A percentile compares a stretch with the other conserved stretches of the same genome.
These are phyloP conservation scores for Onychorhynchus coronatus DNA, from an alignment of 2,113 vertebrate species.

Conservation along the genomic window DNA sequence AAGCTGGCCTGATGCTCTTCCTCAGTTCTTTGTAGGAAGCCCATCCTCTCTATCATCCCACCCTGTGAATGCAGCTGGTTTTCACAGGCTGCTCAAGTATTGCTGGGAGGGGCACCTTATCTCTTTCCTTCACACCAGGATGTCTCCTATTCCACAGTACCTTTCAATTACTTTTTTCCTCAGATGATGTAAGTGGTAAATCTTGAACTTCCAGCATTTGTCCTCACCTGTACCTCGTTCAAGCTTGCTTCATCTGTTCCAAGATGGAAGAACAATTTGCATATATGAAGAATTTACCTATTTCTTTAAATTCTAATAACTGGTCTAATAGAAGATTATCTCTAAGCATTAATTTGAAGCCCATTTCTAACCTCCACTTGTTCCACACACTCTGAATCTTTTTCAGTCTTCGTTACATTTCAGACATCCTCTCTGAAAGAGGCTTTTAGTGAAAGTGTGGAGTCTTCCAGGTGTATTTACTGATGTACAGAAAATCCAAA, in stretches of 20 bases:
- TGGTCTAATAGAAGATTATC: not conserved
- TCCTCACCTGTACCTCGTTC: not conserved
- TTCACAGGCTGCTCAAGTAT: not conserved
- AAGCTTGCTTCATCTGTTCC: not conserved
- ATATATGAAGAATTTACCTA: not conserved
- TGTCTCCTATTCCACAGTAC: not conserved
- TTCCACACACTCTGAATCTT: not conserved
- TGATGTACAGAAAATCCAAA: not conserved
- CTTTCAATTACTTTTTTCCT: not conserved
- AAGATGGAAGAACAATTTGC: not conserved
- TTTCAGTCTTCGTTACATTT: not conserved
- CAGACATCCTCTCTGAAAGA: not conserved
- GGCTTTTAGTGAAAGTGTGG: not conserved
- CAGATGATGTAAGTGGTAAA: not conserved
- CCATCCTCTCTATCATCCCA: not conserved
- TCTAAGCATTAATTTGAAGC: not conserved
- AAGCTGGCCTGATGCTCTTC: not conserved
- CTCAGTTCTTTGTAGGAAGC: not conserved
- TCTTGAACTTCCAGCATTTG: not conserved
- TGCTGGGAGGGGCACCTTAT: not conserved
- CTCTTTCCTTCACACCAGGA: not conserved
- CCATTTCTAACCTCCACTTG: not conserved
- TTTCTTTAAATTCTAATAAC: not conserved
- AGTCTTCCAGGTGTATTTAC: not conserved
- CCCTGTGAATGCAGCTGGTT: not conserved